phyloP scores from a whole-genome alignment of 1,140 invertebrate genomes.

The Streblospio benedicti region DNA sequence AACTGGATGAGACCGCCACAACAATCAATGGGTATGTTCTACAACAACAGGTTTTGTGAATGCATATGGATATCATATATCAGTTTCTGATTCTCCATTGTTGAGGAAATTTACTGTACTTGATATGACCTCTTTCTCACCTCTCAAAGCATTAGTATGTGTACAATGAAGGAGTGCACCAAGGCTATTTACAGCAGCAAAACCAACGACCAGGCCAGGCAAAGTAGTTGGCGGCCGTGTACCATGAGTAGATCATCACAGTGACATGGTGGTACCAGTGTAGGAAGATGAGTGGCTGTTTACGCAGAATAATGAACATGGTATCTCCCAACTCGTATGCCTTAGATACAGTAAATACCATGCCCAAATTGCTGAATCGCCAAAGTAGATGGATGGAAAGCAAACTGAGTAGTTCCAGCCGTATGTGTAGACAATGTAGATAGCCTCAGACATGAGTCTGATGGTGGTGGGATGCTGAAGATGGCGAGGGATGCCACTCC shows the following conservation, averaged over 20 bases:
- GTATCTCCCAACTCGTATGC: constrained; percentile 94
- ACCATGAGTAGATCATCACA: constrained; percentile 89
- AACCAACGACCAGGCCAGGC: constrained; percentile 93
- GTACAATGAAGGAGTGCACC: constrained; percentile 97
- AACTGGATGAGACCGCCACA: no score
- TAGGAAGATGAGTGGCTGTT: constrained; percentile 94
- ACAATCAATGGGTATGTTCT: no score
- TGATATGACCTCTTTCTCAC: no score
- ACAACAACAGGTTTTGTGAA: no score
- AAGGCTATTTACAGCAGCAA: constrained; percentile 98
- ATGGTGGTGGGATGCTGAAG: constrained; percentile 82
- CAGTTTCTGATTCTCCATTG: no score
- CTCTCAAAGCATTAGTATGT: constrained; percentile 85
- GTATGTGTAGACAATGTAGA: constrained; percentile 73
- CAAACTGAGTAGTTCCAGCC: constrained; percentile 91
- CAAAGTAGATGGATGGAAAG: constrained; percentile 50
- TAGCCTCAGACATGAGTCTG: constrained; percentile 57
- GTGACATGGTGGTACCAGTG: constrained; percentile 75
- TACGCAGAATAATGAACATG: constrained; percentile 88
- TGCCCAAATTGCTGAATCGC: constrained; percentile 69
- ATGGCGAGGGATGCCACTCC: constrained; percentile 82
- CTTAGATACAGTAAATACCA: constrained; percentile 85
- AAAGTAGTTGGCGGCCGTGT: constrained; percentile 91
- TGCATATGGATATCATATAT: no score
- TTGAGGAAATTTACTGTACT: no score